Conservation (phyloP, 1,140 invertebrate species). For the Lasioglossum albipes region DNA sequence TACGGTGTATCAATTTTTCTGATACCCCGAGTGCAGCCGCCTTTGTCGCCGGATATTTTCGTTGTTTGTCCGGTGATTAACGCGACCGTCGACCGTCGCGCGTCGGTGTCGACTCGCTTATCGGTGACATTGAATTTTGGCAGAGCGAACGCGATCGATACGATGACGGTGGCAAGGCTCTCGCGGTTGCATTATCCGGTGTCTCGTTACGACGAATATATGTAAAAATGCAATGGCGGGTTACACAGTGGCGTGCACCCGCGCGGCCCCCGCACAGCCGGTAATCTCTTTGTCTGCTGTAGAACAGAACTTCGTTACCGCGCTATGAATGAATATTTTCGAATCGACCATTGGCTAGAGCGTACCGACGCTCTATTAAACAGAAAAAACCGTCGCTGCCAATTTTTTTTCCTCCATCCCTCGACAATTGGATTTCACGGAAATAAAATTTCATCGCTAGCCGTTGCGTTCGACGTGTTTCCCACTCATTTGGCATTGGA, state of each 20-base stretch:
- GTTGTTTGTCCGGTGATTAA: constrained; percentile 17
- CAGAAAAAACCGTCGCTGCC: neutral
- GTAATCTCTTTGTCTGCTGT: constrained; percentile 14
- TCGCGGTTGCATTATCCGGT: neutral
- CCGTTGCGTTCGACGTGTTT: too few species aligned
- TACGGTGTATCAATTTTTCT: neutral
- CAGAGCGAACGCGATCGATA: constrained; percentile 9
- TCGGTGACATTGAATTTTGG: constrained; percentile 71
- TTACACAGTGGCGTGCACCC: neutral
- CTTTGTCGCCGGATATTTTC: constrained; percentile 20
- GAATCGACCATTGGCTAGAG: neutral
- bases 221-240: too few species aligned
- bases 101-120: constrained; percentile 57
- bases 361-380: neutral
- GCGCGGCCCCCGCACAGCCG: neutral
- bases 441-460: too few species aligned
- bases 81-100: constrained; percentile 2
- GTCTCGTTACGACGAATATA: neutral
- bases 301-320: neutral
- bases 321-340: neutral
- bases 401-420: neutral
- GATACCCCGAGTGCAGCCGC: neutral
- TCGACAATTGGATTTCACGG: too few species aligned
- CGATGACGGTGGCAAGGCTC: neutral
- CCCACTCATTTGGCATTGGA: too few species aligned